phyloP scores from a whole-genome alignment of 2,797 vertebrate species.

The Tadarida brasiliensis region DNA sequence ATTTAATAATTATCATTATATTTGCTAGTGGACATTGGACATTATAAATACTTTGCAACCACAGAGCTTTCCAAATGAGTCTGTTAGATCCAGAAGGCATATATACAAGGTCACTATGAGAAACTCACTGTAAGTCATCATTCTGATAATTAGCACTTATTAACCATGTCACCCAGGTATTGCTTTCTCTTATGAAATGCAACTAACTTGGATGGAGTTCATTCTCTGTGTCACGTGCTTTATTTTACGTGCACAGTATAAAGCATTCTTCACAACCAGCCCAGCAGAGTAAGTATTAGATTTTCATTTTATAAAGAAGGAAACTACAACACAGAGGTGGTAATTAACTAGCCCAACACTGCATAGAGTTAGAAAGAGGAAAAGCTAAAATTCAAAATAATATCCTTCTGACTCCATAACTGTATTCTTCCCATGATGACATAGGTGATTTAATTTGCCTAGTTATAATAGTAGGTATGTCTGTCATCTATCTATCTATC shows the following conservation, averaged over 20 bases:
- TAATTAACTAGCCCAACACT: not conserved
- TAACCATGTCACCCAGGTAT: not conserved
- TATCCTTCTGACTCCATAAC: not conserved
- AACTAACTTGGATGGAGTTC: not conserved
- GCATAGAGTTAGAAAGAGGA: not conserved
- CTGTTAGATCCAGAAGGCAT: not conserved
- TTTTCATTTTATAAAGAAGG: not conserved
- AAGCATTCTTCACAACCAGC: not conserved
- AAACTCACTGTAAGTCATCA: not conserved
- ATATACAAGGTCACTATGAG: not conserved
- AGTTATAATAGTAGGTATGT: not conserved
- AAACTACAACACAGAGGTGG: not conserved
- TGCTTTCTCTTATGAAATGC: not conserved
- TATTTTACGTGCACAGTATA: no score
- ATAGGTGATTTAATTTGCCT: not conserved
- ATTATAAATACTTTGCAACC: slow-evolving; percentile 27
- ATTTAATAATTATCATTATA: slow-evolving; percentile 22
- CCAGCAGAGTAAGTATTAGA: not conserved
- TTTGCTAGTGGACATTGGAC: not conserved
- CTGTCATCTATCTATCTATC: not conserved
- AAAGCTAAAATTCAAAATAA: not conserved
- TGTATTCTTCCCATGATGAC: not conserved
- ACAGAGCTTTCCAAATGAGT: not conserved
- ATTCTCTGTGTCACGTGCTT: not conserved
- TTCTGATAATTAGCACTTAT: not conserved